Evolutionary conservation across 2,113 vertebrate species (phyloP), one percentile per base, ranked within the genome.

Genomic region (Fukomys damarensis): DNA sequence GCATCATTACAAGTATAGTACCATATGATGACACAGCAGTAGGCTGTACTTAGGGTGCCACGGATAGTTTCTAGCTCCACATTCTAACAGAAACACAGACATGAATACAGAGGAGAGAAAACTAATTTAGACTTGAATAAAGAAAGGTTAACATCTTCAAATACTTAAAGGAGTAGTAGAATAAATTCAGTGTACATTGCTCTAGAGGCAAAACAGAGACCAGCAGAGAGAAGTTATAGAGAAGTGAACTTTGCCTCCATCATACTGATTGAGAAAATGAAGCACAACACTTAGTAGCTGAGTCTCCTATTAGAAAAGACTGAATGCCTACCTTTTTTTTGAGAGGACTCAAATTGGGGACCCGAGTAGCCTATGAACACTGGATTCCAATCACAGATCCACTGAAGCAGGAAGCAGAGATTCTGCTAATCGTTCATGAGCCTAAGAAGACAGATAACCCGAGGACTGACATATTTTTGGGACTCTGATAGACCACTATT

Each of bases 21-120:
- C 2, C 11, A 10, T 0, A 0, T 0, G 32, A 5, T 0, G 32
- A 28, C 1, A 5, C 0, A 16, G 0, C 19, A 20, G 0, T n/a
- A 43, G 68, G 17, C 10, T 9, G 19, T 3, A 35, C 13, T 7
- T 2, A 68, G 79, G 65, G 35, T 4, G 14, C 16, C 12, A 0
- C 0, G 58, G 6, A 12, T 32, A 63, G 41, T 26, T 11, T 65
- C 17, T 28, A 20, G 46, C 19, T 16, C 26, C 32, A 63, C 38
- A 32, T 63, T 65, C 12, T 59, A 32, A 83, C n/a, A 77, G 13
- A 65, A 43, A 87, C 7, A 35, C 3, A n/a, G 49, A 13, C 6
- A 77, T 35, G 56, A 61, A 68, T 30, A 24, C n/a, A 82, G 30
- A 87, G 11, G 87, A 61, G 52, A 16, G 12, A 79, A 63, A 79